Evolutionary conservation across 2,113 vertebrate species (phyloP).

Genomic region (Monopterus albus): DNA sequence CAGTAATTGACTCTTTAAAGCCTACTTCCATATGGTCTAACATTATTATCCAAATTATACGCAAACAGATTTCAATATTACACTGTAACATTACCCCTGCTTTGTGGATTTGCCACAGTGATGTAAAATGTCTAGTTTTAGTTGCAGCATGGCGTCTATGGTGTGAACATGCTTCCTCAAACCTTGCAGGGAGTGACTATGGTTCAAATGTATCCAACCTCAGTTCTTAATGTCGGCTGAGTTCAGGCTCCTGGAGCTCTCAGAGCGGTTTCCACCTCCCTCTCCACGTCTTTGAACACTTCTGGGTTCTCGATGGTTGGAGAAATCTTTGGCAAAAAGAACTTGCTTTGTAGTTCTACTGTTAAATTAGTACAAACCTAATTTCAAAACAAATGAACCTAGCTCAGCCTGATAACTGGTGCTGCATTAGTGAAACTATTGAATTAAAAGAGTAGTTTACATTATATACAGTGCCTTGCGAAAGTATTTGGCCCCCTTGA

Average conservation of each 20-base stretch:
- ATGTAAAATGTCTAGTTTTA: not conserved
- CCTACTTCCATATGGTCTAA: too few species aligned
- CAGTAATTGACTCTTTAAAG: not conserved
- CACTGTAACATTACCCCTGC: too few species aligned
- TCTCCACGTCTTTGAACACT: slow-evolving; percentile 89
- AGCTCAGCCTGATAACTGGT: not conserved
- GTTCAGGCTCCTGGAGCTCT: slow-evolving; percentile 32
- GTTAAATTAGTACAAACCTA: not conserved
- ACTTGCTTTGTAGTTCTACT: not conserved
- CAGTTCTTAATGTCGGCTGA: not conserved
- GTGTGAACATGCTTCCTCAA: not conserved
- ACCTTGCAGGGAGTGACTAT: not conserved
- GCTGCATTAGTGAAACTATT: not conserved
- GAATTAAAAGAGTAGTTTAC: not conserved
- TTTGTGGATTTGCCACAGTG: too few species aligned
- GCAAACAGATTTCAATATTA: not conserved
- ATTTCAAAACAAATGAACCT: not conserved
- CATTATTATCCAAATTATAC: not conserved
- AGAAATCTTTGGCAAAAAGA: slow-evolving; percentile 81
- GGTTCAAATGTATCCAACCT: not conserved
- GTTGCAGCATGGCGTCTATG: not conserved
- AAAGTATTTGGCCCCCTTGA: too few species aligned
- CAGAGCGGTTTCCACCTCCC: slow-evolving; percentile 67
- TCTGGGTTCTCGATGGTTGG: slow-evolving; percentile 93
- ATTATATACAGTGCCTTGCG: too few species aligned